Evolutionary conservation across 2,888 invertebrate genomes (phyloP), one percentile per base, ranked within the genome.

Genomic region (Leptura quadrifasciata): DNA sequence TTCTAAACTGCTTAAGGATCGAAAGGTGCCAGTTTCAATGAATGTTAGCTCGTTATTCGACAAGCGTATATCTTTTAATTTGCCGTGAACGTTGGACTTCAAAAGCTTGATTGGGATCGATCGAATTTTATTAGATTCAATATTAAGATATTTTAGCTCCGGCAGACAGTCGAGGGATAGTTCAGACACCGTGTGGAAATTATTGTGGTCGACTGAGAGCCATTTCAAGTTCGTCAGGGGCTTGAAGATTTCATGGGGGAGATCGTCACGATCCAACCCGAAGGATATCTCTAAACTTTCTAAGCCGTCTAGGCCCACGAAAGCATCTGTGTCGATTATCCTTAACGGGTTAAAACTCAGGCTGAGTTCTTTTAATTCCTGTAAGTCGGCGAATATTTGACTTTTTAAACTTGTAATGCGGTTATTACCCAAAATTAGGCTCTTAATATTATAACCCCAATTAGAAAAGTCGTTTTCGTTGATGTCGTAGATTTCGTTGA

Each of bases 271-370:
- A 82, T 95, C 94, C 63, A 96, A 93, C 21, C 96, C 95, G 84
- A 96, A 96, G 78, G 97, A 96, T 70, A 97, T 92, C 88, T 97
- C 97, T 54, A 97, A 90, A 78, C 95, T 95, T 88, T 95, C 95
- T 69, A 97, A 90, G 70, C 93, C 92, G 47, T 94, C 93, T 76
- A 97, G 91, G 84, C 95, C 95, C 75, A 92, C 91, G 87, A 97
- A 96, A 18, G 96, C 94, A 86, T 95, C 93, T 27, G 94, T 93
- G 86, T 96, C 95, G 81, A 98, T 92, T 85, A 94, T 94, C 83
- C 94, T 93, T 79, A 98, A 92, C 85, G 95, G 94, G 89, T 98
- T 98, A 89, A 97, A 97, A 87, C 97, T 97, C 81, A 98, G 90
- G 89, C 96, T 96, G 80, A 98, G 92, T 89, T 97, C 97, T 85